phyloP scores from a whole-genome alignment of 2,113 vertebrate genomes.

The Melanerpes formicivorus region DNA sequence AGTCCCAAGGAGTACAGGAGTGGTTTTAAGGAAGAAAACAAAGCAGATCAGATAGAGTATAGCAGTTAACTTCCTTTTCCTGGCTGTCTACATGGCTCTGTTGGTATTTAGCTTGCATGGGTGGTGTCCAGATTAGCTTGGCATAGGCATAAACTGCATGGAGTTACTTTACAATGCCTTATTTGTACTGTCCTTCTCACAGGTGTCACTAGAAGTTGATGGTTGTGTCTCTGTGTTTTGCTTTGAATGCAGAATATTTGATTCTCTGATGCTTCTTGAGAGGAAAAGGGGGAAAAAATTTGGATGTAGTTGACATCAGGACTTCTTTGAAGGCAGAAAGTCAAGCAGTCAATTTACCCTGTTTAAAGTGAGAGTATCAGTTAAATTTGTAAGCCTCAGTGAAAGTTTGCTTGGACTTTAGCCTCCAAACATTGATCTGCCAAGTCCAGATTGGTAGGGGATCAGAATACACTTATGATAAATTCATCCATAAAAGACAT shows the following conservation, averaged over 20 bases:
- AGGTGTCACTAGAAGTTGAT: neutral
- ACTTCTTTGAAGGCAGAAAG: neutral
- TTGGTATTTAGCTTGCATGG: neutral
- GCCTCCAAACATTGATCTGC: slow-evolving; percentile 12
- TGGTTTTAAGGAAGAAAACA: neutral
- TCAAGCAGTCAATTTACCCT: neutral
- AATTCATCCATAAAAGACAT: neutral
- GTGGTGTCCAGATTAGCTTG: neutral
- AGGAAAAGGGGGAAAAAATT: neutral
- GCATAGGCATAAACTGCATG: neutral
- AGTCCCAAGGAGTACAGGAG: neutral
- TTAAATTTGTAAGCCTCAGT: neutral
- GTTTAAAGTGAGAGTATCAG: neutral
- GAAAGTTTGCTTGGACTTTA: slow-evolving; percentile 41
- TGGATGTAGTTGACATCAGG: neutral
- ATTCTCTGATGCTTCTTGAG: neutral
- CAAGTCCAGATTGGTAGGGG: neutral
- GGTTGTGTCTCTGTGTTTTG: neutral
- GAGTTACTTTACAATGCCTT: neutral
- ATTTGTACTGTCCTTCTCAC: neutral
- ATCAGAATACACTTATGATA: neutral
- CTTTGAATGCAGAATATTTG: neutral
- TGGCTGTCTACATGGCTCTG: neutral
- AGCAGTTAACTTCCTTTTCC: neutral
- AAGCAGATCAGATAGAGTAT: neutral